Percentiles rank a stretch among this genome's conserved stretches.
These are phyloP conservation scores for Euthynnus affinis DNA, from an alignment of 2,797 vertebrate species.

Conservation along the genomic window DNA sequence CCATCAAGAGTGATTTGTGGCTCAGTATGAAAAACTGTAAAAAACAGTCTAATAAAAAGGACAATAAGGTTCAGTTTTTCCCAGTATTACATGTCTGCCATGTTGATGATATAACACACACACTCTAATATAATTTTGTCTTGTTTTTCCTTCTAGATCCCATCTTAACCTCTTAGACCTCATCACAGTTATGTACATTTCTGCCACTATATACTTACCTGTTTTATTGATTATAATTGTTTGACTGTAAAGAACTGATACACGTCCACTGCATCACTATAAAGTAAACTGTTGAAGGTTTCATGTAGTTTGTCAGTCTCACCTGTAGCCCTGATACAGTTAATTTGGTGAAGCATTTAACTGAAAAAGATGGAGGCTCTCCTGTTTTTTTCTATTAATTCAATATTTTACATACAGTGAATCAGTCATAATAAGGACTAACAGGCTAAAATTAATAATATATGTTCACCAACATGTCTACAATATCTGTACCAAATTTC, in stretches of 20 bases:
- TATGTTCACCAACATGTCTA: neutral
- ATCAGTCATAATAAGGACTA: neutral
- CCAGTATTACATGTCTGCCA: too few species aligned
- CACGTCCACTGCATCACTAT: neutral
- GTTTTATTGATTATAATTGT: neutral
- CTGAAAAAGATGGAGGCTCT: neutral
- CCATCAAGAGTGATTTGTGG: too few species aligned
- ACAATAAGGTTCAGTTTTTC: too few species aligned
- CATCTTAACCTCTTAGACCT: constrained; percentile 7
- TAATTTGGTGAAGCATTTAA: neutral
- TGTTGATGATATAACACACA: too few species aligned
- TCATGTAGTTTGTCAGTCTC: neutral
- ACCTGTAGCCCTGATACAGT: neutral
- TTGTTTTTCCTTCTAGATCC: neutral
- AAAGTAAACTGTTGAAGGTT: neutral
- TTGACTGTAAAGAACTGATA: neutral
- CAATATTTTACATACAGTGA: neutral
- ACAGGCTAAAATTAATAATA: constrained; percentile 22
- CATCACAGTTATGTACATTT: neutral
- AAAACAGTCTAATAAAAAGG: too few species aligned
- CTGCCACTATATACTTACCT: neutral
- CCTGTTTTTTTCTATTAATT: rapidly evolving
- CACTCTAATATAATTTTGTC: neutral
- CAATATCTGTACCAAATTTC: neutral
- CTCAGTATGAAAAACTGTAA: too few species aligned